Evolutionary conservation across 2,888 invertebrate species (phyloP).

Genomic region (Pseudococcus viburni): DNA sequence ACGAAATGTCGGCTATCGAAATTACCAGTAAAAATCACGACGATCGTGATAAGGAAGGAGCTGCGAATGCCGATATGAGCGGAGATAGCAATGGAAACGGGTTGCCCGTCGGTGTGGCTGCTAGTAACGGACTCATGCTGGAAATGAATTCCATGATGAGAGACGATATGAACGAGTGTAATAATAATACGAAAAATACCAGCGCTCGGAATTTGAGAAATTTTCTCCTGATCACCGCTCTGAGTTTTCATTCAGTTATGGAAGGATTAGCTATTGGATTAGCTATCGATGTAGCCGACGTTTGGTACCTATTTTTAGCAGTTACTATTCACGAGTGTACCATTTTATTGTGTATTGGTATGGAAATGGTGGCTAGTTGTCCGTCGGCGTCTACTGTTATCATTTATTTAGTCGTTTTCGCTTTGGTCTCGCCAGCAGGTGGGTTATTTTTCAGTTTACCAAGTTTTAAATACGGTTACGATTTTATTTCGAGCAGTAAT

Average conservation of each 20-base stretch:
- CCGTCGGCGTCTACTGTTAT: slow-evolving; percentile 71
- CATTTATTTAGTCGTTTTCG: slow-evolving; percentile 72
- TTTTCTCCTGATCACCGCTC: slow-evolving; percentile 73
- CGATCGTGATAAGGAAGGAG: slow-evolving; percentile 62
- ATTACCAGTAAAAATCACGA: slow-evolving; percentile 54
- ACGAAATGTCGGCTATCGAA: slow-evolving; percentile 7
- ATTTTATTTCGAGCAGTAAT: neutral
- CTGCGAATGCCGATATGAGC: slow-evolving; percentile 36
- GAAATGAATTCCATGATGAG: slow-evolving; percentile 60
- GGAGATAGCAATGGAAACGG: slow-evolving; percentile 42
- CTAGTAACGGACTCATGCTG: slow-evolving; percentile 25
- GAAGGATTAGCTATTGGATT: slow-evolving; percentile 75
- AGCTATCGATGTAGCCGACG: slow-evolving; percentile 72
- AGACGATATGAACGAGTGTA: slow-evolving; percentile 66
- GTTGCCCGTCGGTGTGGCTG: neutral
- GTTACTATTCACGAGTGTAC: slow-evolving; percentile 75
- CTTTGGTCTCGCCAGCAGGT: slow-evolving; percentile 74
- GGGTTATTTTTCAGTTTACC: slow-evolving; percentile 17
- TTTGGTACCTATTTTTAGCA: slow-evolving; percentile 75
- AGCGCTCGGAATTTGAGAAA: slow-evolving; percentile 67
- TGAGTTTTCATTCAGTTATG: slow-evolving; percentile 75
- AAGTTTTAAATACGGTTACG: too few species aligned
- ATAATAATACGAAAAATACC: slow-evolving; percentile 67
- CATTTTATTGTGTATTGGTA: slow-evolving; percentile 74
- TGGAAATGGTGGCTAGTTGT: slow-evolving; percentile 73